Evolutionary conservation across 2,113 vertebrate species (phyloP).

Genomic region (Ictidomys tridecemlineatus): DNA sequence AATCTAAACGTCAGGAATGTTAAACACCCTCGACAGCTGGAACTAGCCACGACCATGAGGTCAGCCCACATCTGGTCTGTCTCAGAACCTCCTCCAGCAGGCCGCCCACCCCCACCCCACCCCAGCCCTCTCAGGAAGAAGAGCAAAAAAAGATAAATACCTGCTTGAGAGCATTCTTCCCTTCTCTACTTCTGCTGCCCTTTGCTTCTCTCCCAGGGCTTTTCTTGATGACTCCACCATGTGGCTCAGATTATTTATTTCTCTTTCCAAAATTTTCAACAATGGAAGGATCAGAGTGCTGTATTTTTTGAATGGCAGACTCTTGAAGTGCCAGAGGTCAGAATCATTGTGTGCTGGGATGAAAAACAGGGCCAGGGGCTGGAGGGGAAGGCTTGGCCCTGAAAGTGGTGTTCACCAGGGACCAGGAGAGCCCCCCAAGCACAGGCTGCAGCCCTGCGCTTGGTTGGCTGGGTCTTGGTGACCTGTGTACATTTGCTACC

Average conservation of each 20-base stretch:
- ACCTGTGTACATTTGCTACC: not conserved
- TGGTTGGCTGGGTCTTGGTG: not conserved
- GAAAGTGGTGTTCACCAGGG: not conserved
- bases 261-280: slow-evolving; percentile 73
- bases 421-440: not conserved
- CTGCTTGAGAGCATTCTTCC: slow-evolving; percentile 46
- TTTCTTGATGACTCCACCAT: slow-evolving; percentile 76
- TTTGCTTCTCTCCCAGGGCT: slow-evolving; percentile 56
- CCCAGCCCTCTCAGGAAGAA: slow-evolving; percentile 62
- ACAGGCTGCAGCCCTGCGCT: not conserved
- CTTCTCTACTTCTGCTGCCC: slow-evolving; percentile 51
- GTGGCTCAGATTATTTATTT: slow-evolving; percentile 75
- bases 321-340: slow-evolving; percentile 63
- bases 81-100: slow-evolving; percentile 43
- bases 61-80: slow-evolving; percentile 79
- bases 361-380: slow-evolving; percentile 16
- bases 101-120: not conserved
- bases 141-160: slow-evolving; percentile 75
- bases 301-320: slow-evolving; percentile 64
- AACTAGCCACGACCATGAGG: slow-evolving; percentile 61
- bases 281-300: slow-evolving; percentile 54
- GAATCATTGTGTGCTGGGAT: slow-evolving; percentile 39
- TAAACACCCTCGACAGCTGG: slow-evolving; percentile 74
- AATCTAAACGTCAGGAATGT: slow-evolving; percentile 74
- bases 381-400: not conserved